These are phyloP conservation scores for Neopipo cinnamomea DNA, from an alignment of 2,113 vertebrate species.

Conservation along the genomic window DNA sequence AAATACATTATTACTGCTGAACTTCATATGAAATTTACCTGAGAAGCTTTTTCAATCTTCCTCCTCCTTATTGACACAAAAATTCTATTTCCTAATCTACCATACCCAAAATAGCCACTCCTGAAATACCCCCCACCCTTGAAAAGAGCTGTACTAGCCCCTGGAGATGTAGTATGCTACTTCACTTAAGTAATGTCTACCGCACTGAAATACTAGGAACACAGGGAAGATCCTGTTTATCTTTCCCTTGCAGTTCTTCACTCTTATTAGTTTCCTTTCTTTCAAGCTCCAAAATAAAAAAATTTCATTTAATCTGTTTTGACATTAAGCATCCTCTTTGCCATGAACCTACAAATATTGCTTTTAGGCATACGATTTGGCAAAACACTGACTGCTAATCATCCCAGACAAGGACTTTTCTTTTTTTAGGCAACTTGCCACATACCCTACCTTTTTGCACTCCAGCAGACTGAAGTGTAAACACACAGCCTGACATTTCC, in stretches of 20 bases:
- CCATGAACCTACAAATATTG: background rate
- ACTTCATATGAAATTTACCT: background rate
- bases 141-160: background rate
- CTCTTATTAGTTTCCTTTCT: background rate
- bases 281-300: background rate
- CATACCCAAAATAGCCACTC: background rate
- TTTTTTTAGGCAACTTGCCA: background rate
- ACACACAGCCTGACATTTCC: background rate
- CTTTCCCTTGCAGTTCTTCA: background rate
- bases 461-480: background rate
- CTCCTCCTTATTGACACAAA: background rate
- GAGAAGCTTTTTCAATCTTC: background rate
- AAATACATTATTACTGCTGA: background rate
- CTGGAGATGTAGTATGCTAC: background rate
- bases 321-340: background rate
- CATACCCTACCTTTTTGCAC: background rate
- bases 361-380: background rate
- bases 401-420: background rate
- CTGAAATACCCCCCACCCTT: background rate
- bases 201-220: background rate
- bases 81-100: background rate
- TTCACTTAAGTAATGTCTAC: background rate
- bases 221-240: background rate
- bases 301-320: background rate
- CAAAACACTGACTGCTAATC: background rate